A percentile compares a stretch with the other conserved stretches of the same genome.
Conservation (phyloP, 2,113 vertebrate species). For the Sula dactylatra region DNA sequence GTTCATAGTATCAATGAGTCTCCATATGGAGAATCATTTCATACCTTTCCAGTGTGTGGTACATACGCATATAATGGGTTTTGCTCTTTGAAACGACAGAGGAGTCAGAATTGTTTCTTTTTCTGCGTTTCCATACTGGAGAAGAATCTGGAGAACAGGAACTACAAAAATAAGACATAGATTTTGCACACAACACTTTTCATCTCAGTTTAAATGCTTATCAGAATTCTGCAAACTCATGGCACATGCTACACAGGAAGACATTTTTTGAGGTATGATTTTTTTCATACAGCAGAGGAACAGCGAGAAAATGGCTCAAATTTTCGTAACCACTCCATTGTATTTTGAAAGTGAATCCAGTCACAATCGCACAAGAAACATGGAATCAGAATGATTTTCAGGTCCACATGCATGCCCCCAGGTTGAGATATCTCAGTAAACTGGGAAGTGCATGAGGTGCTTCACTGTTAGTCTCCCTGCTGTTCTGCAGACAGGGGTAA, state of each 20-base stretch:
- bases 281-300: not conserved
- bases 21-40: not conserved
- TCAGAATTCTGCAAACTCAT: not conserved
- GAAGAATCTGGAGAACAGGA: conserved; percentile 2
- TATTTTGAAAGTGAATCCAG: not conserved
- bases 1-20: not conserved
- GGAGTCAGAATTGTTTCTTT: conserved; percentile 32
- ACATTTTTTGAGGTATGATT: not conserved
- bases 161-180: not conserved
- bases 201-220: not conserved
- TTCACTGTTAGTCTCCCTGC: not conserved
- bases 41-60: conserved; percentile 33
- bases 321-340: not conserved
- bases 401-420: not conserved
- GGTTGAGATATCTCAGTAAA: not conserved
- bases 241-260: not conserved
- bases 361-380: not conserved
- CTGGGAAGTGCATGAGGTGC: not conserved
- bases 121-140: conserved; percentile 61
- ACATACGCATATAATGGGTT: not conserved
- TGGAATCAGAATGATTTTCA: not conserved
- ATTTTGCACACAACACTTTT: not conserved
- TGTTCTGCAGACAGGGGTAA: not conserved
- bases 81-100: not conserved
- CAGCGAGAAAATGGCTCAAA: not conserved